Percentiles rank a stretch among this genome's conserved stretches.
phyloP scores from a whole-genome alignment of 2,113 vertebrate species.

The Eolophus roseicapilla region DNA sequence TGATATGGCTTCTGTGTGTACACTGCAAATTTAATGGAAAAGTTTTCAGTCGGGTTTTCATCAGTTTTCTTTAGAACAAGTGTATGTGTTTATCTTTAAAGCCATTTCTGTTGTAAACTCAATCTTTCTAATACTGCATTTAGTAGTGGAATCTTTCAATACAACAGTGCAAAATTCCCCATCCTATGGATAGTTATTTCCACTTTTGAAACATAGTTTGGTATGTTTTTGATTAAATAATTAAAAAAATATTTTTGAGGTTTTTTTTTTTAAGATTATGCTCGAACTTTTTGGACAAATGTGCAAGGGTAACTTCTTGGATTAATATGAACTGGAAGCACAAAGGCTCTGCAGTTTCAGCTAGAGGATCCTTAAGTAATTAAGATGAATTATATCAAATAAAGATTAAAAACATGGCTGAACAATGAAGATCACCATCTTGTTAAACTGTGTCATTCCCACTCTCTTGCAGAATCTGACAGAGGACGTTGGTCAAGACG shows the following conservation, averaged over 20 bases:
- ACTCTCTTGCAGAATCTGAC: slow-evolving; percentile 89
- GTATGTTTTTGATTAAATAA: not conserved
- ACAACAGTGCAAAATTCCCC: not conserved
- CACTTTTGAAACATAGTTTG: not conserved
- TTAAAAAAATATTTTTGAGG: not conserved
- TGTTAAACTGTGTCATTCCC: slow-evolving; percentile 50
- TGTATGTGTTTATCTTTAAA: not conserved
- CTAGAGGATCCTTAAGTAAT: not conserved
- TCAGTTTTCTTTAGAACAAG: not conserved
- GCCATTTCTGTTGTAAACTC: not conserved
- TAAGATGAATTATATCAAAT: not conserved
- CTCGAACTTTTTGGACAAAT: not conserved
- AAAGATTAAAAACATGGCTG: not conserved
- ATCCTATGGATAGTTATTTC: not conserved
- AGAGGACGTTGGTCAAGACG: slow-evolving; percentile 94
- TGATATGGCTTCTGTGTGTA: not conserved
- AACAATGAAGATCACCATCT: not conserved
- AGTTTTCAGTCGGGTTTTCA: not conserved
- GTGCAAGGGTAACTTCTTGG: not conserved
- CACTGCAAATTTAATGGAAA: not conserved
- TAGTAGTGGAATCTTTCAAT: not conserved
- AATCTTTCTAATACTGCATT: not conserved
- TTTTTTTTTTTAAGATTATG: not conserved
- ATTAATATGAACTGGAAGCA: not conserved
- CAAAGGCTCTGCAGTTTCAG: not conserved